Evolutionary conservation across 2,113 vertebrate species (phyloP), one percentile per base, ranked within the genome.

Genomic region (Danio rerio): DNA sequence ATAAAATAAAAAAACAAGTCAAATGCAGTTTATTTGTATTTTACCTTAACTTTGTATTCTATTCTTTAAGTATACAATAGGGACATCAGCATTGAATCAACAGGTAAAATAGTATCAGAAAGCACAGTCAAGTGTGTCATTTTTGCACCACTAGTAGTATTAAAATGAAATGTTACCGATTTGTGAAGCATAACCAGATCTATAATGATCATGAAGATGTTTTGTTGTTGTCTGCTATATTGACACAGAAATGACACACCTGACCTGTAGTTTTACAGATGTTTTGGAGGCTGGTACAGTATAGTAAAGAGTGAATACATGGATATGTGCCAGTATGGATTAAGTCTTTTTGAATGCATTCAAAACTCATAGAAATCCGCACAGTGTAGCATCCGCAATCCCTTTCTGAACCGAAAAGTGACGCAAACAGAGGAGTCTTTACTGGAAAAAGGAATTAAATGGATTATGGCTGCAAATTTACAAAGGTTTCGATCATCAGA

Each of bases 11-110:
- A 63, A 78, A 45, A 1, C 31, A 47, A 75, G 31, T 50, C 61
- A 56, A 52, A 72, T 83, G 31, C 79, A 65, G 53, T 49, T 84
- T 5, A 11, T 63, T 78, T 63, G n/a, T n/a, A n/a, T 72, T 61
- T 31, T 31, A 59, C 69, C 31, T 66, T 73, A 47, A 15, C 15
- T 72, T 56, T 58, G 61, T 66, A 20, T 55, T 84, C 53, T 80
- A 40, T 49, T 42, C 56, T 75, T 65, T 73, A 10, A 82, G 53
- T 65, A 56, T 63, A 72, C 43, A 52, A 59, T 74, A 61, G 18
- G 55, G 45, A 75, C 45, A 47, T 49, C 20, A 70, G 76, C 61
- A 43, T 43, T 16, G 55, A 40, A 59, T 69, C 4, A 21, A 16
- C 7, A 66, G 6, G 42, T 73, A 9, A 72, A 9, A 16, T 55